phyloP scores from a whole-genome alignment of 2,888 invertebrate species.

The Leptinotarsa peninsularis region DNA sequence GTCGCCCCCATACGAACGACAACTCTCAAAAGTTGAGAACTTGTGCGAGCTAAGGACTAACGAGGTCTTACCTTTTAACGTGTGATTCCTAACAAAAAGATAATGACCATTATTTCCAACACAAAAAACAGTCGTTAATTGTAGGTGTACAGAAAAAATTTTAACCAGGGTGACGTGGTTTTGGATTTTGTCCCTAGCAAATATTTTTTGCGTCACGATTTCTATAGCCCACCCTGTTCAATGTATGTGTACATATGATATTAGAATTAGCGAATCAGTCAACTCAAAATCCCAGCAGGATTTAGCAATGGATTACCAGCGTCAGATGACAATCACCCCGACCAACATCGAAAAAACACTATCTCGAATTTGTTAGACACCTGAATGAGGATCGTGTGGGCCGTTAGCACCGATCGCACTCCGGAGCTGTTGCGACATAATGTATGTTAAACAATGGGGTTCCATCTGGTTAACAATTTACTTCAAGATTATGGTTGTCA shows the following conservation, averaged over 20 bases:
- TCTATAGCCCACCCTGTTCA: no score
- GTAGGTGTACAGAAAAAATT: no score
- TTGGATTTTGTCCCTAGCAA: no score
- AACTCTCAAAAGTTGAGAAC: no score
- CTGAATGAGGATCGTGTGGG: slow-evolving; percentile 34
- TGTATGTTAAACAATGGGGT: slow-evolving; percentile 46
- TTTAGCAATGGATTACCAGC: neutral
- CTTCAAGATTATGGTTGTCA: slow-evolving; percentile 44
- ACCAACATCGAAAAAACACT: slow-evolving; percentile 6
- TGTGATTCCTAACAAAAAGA: no score
- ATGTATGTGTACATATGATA: neutral
- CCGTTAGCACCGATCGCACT: slow-evolving; percentile 30
- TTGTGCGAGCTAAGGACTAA: no score
- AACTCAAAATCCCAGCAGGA: neutral
- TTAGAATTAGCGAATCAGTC: neutral
- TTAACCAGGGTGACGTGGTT: no score
- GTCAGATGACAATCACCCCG: slow-evolving; percentile 15
- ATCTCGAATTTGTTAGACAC: slow-evolving; percentile 21
- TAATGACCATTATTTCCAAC: no score
- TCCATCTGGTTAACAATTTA: slow-evolving; percentile 46
- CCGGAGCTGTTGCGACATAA: slow-evolving; percentile 40
- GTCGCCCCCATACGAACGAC: no score
- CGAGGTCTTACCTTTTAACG: no score
- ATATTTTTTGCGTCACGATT: no score
- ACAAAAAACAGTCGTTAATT: no score